Evolutionary conservation across 2,888 invertebrate genomes (phyloP).

Genomic region (Mantis religiosa): DNA sequence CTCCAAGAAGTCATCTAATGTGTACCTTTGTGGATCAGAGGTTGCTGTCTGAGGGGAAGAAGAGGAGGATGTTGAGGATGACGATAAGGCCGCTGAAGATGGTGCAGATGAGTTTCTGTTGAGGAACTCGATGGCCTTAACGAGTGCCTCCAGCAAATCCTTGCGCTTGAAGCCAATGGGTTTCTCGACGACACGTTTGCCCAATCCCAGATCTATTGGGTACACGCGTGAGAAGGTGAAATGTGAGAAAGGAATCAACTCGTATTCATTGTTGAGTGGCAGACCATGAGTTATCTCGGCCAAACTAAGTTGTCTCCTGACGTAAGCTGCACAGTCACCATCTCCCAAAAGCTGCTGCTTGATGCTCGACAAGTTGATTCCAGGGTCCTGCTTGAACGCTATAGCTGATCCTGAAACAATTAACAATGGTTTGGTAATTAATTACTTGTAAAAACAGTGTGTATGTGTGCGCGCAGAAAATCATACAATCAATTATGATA

Average conservation of each 20-base stretch:
- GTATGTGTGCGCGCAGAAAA: no score
- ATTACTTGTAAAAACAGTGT: no score
- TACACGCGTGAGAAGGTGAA: slow-evolving; percentile 68
- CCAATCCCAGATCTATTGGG: slow-evolving; percentile 68
- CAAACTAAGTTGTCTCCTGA: slow-evolving; percentile 59
- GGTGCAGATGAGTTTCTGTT: slow-evolving; percentile 48
- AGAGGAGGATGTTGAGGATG: neutral
- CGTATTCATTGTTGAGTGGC: slow-evolving; percentile 70
- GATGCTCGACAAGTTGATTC: neutral
- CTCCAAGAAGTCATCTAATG: slow-evolving; percentile 67
- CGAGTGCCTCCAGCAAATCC: slow-evolving; percentile 63
- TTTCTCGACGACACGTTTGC: slow-evolving; percentile 72
- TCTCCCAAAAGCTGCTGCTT: slow-evolving; percentile 27
- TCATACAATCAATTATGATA: no score
- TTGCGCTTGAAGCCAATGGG: slow-evolving; percentile 71
- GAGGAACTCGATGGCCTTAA: slow-evolving; percentile 60
- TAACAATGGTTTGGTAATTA: no score
- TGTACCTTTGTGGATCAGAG: slow-evolving; percentile 43
- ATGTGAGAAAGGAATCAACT: slow-evolving; percentile 70
- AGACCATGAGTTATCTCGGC: slow-evolving; percentile 65
- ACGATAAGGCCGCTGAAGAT: neutral
- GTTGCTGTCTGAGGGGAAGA: slow-evolving; percentile 55
- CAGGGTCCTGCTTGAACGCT: neutral
- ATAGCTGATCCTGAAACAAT: neutral
- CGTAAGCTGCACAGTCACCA: slow-evolving; percentile 55